Evolutionary conservation across 2,113 vertebrate species (phyloP).

Genomic region (Neomonachus schauinslandi): DNA sequence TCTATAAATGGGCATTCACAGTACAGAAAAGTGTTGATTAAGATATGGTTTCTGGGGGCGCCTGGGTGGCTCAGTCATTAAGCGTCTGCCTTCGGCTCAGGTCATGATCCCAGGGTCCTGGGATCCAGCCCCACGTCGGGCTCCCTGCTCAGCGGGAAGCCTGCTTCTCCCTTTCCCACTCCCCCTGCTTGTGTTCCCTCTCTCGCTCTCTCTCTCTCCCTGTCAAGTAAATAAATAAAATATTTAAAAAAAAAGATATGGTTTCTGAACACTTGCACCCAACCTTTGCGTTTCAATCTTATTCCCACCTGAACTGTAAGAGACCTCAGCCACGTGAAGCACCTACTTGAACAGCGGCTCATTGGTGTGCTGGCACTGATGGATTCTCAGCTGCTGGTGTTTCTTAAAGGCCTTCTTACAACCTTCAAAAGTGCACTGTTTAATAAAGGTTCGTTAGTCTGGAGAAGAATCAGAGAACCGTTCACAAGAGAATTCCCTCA

Average conservation of each 20-base stretch:
- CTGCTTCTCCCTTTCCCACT: no score
- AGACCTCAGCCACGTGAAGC: background rate
- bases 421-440: conserved; percentile 90
- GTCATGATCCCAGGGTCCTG: no score
- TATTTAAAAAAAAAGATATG: background rate
- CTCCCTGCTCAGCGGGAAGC: no score
- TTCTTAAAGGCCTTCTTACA: conserved; percentile 93
- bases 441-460: conserved; percentile 61
- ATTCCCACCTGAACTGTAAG: background rate
- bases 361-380: conserved; percentile 89
- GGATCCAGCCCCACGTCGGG: no score
- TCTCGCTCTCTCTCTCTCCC: no score
- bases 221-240: no score
- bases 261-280: background rate
- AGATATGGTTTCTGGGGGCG: background rate
- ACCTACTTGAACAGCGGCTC: conserved; percentile 91
- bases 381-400: conserved; percentile 92
- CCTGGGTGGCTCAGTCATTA: no score
- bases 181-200: no score
- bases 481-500: background rate
- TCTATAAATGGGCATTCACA: background rate
- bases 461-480: conserved; percentile 2
- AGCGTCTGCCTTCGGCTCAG: no score
- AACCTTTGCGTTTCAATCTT: background rate
- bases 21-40: background rate